A percentile compares a stretch with the other conserved stretches of the same genome.
phyloP scores from a whole-genome alignment of 35 echinoderm and acorn worm genomes.

The Amphiura filiformis region DNA sequence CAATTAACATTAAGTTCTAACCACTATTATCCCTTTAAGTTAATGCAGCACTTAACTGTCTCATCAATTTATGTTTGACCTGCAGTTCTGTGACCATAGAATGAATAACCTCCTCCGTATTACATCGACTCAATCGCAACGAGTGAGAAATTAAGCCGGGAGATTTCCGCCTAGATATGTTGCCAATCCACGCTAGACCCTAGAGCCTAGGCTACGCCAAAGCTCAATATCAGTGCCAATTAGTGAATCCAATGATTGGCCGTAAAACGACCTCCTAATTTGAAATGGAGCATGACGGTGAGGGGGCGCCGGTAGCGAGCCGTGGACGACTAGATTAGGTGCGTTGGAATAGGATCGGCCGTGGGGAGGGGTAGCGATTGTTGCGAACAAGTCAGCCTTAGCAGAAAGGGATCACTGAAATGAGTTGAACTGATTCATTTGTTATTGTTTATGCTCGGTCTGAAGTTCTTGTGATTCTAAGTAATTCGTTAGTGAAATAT shows the following conservation, averaged over 20 bases:
- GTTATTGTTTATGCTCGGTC: neutral
- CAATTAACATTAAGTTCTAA: neutral
- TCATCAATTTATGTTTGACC: slow-evolving; percentile 4
- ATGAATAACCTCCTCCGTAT: neutral
- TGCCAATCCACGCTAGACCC: slow-evolving; percentile 9
- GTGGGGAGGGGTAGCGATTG: slow-evolving; percentile 1
- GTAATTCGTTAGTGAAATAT: neutral
- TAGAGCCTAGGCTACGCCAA: neutral
- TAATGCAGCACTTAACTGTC: neutral
- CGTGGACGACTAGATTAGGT: neutral
- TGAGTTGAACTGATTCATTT: slow-evolving; percentile 6
- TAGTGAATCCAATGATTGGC: neutral
- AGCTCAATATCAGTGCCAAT: neutral
- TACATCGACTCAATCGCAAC: neutral
- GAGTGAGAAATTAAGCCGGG: slow-evolving; percentile 10
- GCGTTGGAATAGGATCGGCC: neutral
- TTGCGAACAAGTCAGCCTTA: neutral
- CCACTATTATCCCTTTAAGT: neutral
- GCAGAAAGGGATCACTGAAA: neutral
- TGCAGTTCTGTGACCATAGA: neutral
- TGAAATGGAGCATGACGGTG: neutral
- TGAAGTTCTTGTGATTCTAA: neutral
- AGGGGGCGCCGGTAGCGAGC: neutral
- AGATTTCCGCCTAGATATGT: neutral
- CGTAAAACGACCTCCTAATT: neutral